Evolutionary conservation across 23 tunicate genomes (phyloP).

Genomic region (Clavelina lepadiformis): DNA sequence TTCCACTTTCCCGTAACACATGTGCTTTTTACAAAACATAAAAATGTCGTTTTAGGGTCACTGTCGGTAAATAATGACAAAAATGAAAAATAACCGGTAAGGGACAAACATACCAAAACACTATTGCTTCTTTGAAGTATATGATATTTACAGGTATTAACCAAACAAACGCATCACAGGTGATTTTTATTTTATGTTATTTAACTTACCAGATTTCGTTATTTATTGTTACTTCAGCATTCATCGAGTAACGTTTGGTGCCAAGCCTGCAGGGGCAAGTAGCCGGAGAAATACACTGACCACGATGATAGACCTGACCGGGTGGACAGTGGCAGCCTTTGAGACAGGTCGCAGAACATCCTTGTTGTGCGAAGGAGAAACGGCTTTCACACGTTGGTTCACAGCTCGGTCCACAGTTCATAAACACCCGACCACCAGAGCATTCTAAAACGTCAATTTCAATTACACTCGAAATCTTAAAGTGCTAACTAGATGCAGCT

Average conservation of each 20-base stretch:
- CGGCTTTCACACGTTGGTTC: slow-evolving; percentile 60
- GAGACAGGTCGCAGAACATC: slow-evolving; percentile 59
- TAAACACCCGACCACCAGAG: slow-evolving; percentile 62
- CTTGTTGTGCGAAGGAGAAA: slow-evolving; percentile 10
- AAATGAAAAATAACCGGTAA: no score
- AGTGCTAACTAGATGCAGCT: no score
- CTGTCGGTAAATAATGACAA: no score
- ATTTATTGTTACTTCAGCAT: slow-evolving; percentile 44
- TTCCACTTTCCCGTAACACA: slow-evolving; percentile 57
- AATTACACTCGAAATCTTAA: no score
- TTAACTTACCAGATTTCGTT: slow-evolving; percentile 73
- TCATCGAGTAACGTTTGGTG: slow-evolving; percentile 17
- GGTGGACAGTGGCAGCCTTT: slow-evolving; percentile 90
- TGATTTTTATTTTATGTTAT: no score
- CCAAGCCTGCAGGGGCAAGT: slow-evolving; percentile 76
- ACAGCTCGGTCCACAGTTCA: slow-evolving; percentile 92
- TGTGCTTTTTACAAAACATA: no score
- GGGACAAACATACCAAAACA: no score
- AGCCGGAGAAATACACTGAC: slow-evolving; percentile 28
- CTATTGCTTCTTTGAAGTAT: no score
- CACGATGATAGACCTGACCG: slow-evolving; percentile 33
- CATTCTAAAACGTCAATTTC: no score
- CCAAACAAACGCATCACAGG: no score
- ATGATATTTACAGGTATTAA: no score
- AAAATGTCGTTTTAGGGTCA: no score